Evolutionary conservation across 2,888 invertebrate species (phyloP).

Genomic region (Melitaea athalia): DNA sequence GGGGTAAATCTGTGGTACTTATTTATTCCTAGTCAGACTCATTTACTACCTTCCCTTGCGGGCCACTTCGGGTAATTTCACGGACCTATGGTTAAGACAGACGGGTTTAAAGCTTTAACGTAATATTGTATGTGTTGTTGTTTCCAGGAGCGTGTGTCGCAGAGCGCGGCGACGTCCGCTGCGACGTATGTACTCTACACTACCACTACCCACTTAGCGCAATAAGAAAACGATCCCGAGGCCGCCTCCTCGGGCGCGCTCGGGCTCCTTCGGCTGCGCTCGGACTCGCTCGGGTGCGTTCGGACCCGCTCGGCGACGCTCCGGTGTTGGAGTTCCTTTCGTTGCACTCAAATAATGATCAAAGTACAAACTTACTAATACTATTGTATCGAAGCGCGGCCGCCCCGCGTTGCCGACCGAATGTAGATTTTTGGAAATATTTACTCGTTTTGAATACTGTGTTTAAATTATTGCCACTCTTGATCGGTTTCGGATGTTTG

Average conservation of each 20-base stretch:
- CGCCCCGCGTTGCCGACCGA: constrained; percentile 41
- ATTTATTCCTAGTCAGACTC: too few species aligned
- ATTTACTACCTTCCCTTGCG: too few species aligned
- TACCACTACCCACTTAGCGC: constrained; percentile 26
- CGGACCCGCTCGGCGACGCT: constrained; percentile 36
- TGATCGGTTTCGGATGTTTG: constrained; percentile 38
- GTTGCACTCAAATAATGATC: constrained; percentile 53
- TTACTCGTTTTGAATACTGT: constrained; percentile 58
- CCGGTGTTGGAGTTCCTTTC: constrained; percentile 48
- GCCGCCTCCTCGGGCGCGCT: constrained; percentile 4
- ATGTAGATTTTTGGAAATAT: constrained; percentile 62
- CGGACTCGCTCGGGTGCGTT: neutral
- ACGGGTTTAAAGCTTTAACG: neutral
- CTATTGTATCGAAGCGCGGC: constrained; percentile 36
- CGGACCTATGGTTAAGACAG: too few species aligned
- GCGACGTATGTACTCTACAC: constrained; percentile 26
- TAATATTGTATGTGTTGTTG: neutral
- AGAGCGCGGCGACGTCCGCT: constrained; percentile 23
- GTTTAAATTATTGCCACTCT: constrained; percentile 42
- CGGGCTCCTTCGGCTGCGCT: neutral
- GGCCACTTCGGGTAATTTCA: too few species aligned
- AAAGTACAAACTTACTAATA: constrained; percentile 59
- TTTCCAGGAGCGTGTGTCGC: neutral
- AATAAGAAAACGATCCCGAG: constrained; percentile 17
- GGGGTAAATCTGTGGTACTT: too few species aligned